Evolutionary conservation across 2,797 vertebrate species (phyloP).

Genomic region (Kryptopterus vitreolus): DNA sequence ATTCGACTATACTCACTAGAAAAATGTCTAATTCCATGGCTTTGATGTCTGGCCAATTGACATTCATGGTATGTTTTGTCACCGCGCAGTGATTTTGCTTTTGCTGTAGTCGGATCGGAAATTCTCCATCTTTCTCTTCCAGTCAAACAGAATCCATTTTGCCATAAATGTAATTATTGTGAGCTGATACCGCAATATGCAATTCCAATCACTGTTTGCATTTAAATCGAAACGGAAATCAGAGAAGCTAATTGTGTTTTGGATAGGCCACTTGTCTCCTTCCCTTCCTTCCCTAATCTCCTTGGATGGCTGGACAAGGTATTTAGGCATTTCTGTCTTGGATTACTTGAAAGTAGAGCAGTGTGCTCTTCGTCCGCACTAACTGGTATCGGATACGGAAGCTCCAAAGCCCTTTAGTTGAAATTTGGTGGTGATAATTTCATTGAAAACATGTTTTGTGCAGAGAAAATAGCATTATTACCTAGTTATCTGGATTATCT

Average conservation of each 20-base stretch:
- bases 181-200: constrained; percentile 37
- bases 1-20: constrained; percentile 48
- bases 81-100: constrained; percentile 15
- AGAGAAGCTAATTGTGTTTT: constrained; percentile 56
- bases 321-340: constrained; percentile 57
- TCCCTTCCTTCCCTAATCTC: constrained; percentile 51
- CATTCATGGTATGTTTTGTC: constrained; percentile 47
- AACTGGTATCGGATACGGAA: constrained; percentile 59
- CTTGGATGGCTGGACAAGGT: constrained; percentile 55
- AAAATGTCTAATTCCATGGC: constrained; percentile 47
- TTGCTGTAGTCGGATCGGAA: constrained; percentile 14
- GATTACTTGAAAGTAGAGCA: constrained; percentile 60
- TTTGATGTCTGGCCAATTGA: constrained; percentile 39
- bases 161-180: constrained; percentile 42
- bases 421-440: constrained; percentile 60
- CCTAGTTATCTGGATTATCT: constrained; percentile 62
- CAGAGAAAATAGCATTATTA: constrained; percentile 63
- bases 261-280: constrained; percentile 44
- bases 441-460: constrained; percentile 63
- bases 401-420: constrained; percentile 56
- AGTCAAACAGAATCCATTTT: constrained; percentile 34
- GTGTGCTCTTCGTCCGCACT: constrained; percentile 48
- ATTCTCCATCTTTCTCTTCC: constrained; percentile 28
- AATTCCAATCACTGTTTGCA: constrained; percentile 52
- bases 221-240: constrained; percentile 53